Percentiles rank a stretch among this genome's conserved stretches.
Evolutionary conservation across 2,797 vertebrate species (phyloP).

Genomic region (Acanthurus leucopareius): DNA sequence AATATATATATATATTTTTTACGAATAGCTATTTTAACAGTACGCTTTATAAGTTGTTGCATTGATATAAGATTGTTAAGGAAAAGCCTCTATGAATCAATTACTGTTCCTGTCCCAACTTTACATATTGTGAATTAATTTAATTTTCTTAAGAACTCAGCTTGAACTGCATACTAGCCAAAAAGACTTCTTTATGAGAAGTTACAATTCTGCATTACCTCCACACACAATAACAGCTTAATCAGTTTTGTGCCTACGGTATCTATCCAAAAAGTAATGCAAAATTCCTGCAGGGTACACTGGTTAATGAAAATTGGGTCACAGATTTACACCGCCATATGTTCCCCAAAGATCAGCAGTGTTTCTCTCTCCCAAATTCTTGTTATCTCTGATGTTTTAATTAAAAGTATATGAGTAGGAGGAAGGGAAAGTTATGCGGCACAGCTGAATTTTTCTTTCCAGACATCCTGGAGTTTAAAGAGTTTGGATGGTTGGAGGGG

Average conservation of each 20-base stretch:
- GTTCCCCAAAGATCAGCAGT: slow-evolving; percentile 60
- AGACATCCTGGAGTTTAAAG: slow-evolving; percentile 54
- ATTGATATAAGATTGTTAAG: not conserved
- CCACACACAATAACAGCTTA: slow-evolving; percentile 56
- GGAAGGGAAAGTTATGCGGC: slow-evolving; percentile 51
- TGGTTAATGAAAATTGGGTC: slow-evolving; percentile 75
- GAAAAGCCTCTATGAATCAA: not conserved
- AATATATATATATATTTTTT: no score
- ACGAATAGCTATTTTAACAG: not conserved
- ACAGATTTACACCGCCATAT: slow-evolving; percentile 61
- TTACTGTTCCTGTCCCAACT: not conserved
- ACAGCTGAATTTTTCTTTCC: slow-evolving; percentile 59
- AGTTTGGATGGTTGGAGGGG: slow-evolving; percentile 43
- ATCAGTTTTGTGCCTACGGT: slow-evolving; percentile 42
- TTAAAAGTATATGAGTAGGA: slow-evolving; percentile 75
- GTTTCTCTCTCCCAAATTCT: slow-evolving; percentile 45
- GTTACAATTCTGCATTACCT: slow-evolving; percentile 14
- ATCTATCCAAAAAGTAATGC: slow-evolving; percentile 48
- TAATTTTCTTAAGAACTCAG: not conserved
- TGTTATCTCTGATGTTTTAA: slow-evolving; percentile 73
- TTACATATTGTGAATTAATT: slow-evolving; percentile 5
- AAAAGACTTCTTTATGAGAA: not conserved
- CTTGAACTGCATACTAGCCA: not conserved
- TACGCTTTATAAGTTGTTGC: not conserved
- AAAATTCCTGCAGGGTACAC: slow-evolving; percentile 64